Conservation (phyloP, 2,113 vertebrate species). For the Tinamus guttatus region DNA sequence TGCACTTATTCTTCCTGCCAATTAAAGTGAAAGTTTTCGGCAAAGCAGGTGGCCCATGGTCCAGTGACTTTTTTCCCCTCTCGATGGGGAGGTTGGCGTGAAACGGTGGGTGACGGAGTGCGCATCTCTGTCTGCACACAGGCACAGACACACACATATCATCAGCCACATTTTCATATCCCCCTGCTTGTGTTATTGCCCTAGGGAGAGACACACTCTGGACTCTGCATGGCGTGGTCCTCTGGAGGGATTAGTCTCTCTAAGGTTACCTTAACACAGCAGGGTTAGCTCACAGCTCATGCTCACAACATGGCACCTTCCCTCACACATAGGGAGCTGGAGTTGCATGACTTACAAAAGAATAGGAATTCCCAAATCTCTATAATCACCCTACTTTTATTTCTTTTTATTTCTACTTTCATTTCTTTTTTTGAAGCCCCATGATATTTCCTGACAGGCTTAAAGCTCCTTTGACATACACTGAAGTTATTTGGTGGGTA, state of each 20-base stretch:
- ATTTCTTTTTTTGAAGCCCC: background rate
- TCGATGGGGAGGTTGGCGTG: background rate
- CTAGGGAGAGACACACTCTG: background rate
- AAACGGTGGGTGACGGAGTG: background rate
- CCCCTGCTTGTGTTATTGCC: background rate
- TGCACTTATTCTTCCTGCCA: conserved; percentile 47
- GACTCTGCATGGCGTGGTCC: background rate
- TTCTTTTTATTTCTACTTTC: fast-evolving
- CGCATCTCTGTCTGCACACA: background rate
- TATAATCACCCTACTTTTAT: background rate
- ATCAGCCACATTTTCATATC: background rate
- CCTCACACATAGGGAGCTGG: background rate
- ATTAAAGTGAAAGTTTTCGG: conserved; percentile 58
- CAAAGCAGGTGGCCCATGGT: background rate
- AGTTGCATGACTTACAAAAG: background rate
- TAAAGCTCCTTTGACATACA: background rate
- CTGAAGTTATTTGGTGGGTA: background rate
- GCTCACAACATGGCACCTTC: background rate
- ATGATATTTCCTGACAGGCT: background rate
- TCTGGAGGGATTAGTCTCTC: background rate
- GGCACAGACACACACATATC: background rate
- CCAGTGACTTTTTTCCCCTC: background rate
- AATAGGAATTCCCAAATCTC: background rate
- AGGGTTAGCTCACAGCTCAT: background rate
- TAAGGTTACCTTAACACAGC: background rate